Conservation (phyloP, 2,888 invertebrate genomes). For the Lepidonotus clava region DNA sequence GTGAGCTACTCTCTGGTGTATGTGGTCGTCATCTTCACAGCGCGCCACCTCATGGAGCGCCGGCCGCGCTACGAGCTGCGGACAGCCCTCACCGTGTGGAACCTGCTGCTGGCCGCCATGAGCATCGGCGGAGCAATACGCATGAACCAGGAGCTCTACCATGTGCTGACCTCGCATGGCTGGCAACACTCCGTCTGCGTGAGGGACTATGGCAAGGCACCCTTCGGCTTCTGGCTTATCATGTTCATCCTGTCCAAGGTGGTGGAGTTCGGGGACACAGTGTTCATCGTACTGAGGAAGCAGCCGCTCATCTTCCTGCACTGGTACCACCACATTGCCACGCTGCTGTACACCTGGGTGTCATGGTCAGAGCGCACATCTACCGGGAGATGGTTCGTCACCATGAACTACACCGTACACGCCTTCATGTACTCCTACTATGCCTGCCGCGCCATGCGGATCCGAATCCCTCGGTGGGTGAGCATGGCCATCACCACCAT, state of each 20-base stretch:
- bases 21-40: constrained; percentile 6
- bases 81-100: constrained; percentile 55
- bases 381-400: constrained; percentile 91
- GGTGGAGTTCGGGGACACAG: constrained; percentile 87
- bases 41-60: constrained; percentile 49
- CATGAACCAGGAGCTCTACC: constrained; percentile 57
- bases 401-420: constrained; percentile 96
- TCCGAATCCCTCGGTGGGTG: constrained; percentile 83
- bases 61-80: constrained; percentile 54
- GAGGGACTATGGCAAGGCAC: constrained; percentile 65
- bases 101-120: constrained; percentile 55
- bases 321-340: constrained; percentile 98
- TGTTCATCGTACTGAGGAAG: constrained; percentile 93
- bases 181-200: constrained; percentile 55
- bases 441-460: constrained; percentile 91
- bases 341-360: constrained; percentile 96
- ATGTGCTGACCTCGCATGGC: constrained; percentile 53
- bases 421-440: constrained; percentile 96
- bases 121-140: constrained; percentile 58
- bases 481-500: constrained; percentile 69
- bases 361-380: constrained; percentile 83
- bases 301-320: constrained; percentile 96
- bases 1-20: constrained; percentile 6
- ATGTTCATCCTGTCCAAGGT: constrained; percentile 72
- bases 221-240: constrained; percentile 76